A percentile compares a stretch with the other conserved stretches of the same genome.
These are phyloP conservation scores for Paraplagusia blochii DNA, from an alignment of 2,113 vertebrate genomes.

Conservation along the genomic window DNA sequence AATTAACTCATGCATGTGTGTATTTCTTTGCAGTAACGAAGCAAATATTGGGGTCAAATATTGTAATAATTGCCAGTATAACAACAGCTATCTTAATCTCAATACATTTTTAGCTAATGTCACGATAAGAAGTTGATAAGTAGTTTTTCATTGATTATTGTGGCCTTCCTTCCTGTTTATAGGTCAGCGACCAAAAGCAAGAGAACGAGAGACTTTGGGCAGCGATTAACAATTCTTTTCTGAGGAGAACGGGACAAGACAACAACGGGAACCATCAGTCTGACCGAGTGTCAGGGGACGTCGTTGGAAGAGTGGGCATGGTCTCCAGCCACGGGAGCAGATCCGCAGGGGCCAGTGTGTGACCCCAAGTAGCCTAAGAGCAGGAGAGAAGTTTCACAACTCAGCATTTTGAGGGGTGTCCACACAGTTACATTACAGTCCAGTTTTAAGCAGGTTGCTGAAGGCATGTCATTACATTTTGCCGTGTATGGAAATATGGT, in stretches of 20 bases:
- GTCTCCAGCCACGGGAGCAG: conserved; percentile 49
- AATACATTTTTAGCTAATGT: too few species aligned
- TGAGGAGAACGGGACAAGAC: conserved; percentile 38
- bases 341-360: conserved; percentile 59
- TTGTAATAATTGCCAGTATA: too few species aligned
- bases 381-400: conserved; percentile 12
- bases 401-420: conserved; percentile 16
- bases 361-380: conserved; percentile 17
- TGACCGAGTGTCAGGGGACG: conserved; percentile 27
- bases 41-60: too few species aligned
- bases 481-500: conserved; percentile 18
- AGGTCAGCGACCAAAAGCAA: conserved; percentile 72
- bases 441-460: conserved; percentile 23
- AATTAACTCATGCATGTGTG: too few species aligned
- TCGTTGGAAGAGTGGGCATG: conserved; percentile 35
- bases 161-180: background rate
- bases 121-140: too few species aligned
- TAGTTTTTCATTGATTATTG: too few species aligned
- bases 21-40: too few species aligned
- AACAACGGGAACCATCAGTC: conserved; percentile 46
- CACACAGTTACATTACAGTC: conserved; percentile 28
- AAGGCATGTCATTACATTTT: conserved; percentile 21
- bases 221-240: conserved; percentile 54
- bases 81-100: too few species aligned
- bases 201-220: conserved; percentile 76